These are phyloP conservation scores for Bubo blakistoni DNA, from an alignment of 2,113 vertebrate species.

Conservation along the genomic window DNA sequence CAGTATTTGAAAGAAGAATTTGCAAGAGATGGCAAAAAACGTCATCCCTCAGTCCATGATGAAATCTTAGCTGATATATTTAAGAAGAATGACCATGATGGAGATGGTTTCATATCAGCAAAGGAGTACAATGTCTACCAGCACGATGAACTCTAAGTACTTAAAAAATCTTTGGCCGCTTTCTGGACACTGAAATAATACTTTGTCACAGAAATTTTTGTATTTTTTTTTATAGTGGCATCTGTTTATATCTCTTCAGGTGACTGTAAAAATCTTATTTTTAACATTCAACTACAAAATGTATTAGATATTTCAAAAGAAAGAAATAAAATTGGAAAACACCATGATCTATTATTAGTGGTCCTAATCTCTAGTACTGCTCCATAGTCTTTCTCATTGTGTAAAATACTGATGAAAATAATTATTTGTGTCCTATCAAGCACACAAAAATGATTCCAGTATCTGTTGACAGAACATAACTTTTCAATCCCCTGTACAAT, in stretches of 20 bases:
- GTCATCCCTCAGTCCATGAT: conserved; percentile 81
- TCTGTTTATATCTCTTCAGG: conserved; percentile 37
- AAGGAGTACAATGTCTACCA: conserved; percentile 91
- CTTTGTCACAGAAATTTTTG: neutral
- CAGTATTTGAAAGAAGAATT: conserved; percentile 86
- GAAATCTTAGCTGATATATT: conserved; percentile 88
- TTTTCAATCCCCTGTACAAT: neutral
- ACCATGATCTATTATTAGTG: neutral
- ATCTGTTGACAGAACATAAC: neutral
- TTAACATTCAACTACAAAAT: conserved; percentile 32
- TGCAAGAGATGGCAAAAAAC: conserved; percentile 79
- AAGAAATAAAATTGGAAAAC: conserved; percentile 23
- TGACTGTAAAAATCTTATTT: conserved; percentile 16
- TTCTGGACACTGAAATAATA: conserved; percentile 28
- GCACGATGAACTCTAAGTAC: conserved; percentile 89
- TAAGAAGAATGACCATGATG: conserved; percentile 84
- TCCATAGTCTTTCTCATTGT: neutral
- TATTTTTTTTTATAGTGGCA: neutral
- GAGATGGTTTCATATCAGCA: conserved; percentile 86
- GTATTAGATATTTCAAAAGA: neutral
- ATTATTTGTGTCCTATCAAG: neutral
- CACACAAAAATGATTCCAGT: neutral
- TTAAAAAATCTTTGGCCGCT: neutral
- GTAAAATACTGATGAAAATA: neutral
- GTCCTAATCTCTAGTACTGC: neutral